Evolutionary conservation across 2,113 vertebrate species (phyloP), one percentile per base, ranked within the genome.

Genomic region (Oncorhynchus clarkii): DNA sequence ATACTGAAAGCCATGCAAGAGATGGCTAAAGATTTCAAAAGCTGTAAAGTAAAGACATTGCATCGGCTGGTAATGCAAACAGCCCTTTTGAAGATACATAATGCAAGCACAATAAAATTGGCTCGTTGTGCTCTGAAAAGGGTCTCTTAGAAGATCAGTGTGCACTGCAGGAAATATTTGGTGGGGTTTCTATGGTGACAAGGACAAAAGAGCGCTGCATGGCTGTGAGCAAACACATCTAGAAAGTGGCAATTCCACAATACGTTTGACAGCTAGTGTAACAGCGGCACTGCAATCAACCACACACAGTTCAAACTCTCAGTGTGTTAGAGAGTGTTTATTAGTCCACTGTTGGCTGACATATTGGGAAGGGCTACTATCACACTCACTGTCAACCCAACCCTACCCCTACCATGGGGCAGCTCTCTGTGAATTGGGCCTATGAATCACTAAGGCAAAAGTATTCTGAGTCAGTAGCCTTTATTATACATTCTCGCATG

Each of bases 131-230:
- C 72, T 70, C 69, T 75, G 67, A 48, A 71, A 74, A 67, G 31
- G 73, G 64, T 69, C 74, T 71, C 70, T 77, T 57, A 73, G 75
- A 75, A 71, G 70, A 75, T 74, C 79, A 82, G 79, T 65, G 4
- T 74, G 74, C 13, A 73, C 49, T 39, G 39, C 39, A 39, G 39
- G 39, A 39, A 73, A 77, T 79, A 82, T 79, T 81, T 87, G 79
- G 84, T 84, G 80, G 49, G 51, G 88, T 91, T 90, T 76, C 91
- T 78, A 83, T 83, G 84, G 88, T 77, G 88, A 88, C 73, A 69
- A 74, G 73, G 70, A 80, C 74, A 76, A 81, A 86, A 69, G 39
- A 83, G 84, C 14, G 62, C 70, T 73, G 77, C 68, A 82, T 67
- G 59, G 77, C 72, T 59, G 80, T 72, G 76, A 82, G 84, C 79